These are phyloP conservation scores for Saimiri boliviensis DNA, from an alignment of 2,113 vertebrate genomes.

Conservation along the genomic window DNA sequence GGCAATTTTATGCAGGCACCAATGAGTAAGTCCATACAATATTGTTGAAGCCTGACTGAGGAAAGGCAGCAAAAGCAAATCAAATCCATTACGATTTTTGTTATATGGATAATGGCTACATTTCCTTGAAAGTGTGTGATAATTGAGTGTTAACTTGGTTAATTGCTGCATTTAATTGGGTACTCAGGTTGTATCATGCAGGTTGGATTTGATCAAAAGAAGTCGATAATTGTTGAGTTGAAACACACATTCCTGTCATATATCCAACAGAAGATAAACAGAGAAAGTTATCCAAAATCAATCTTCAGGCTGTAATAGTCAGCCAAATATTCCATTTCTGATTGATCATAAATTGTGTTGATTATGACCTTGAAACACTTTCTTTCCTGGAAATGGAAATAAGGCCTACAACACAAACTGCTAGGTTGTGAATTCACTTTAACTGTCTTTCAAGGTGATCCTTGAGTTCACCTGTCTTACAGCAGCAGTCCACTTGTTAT, in stretches of 20 bases:
- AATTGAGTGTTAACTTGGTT: not conserved
- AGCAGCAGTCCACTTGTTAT: not conserved
- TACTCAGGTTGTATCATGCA: not conserved
- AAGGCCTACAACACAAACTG: not conserved
- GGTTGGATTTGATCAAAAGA: not conserved
- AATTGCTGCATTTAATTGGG: not conserved
- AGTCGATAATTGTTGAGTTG: not conserved
- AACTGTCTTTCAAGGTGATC: not conserved
- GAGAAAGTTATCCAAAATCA: not conserved
- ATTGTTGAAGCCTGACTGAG: not conserved
- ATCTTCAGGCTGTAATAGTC: not conserved
- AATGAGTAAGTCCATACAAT: not conserved
- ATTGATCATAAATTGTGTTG: not conserved
- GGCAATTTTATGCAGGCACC: not conserved
- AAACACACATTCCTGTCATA: not conserved
- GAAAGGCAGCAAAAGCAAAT: not conserved
- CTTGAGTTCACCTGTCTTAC: rapidly evolving
- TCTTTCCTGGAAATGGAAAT: not conserved
- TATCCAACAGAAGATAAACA: not conserved
- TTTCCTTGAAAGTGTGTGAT: not conserved
- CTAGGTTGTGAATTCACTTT: not conserved
- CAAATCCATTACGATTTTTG: not conserved
- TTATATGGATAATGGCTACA: not conserved
- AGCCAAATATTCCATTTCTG: not conserved
- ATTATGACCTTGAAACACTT: not conserved